Evolutionary conservation across 2,888 invertebrate species (phyloP).

Genomic region (Dorcus hopei): DNA sequence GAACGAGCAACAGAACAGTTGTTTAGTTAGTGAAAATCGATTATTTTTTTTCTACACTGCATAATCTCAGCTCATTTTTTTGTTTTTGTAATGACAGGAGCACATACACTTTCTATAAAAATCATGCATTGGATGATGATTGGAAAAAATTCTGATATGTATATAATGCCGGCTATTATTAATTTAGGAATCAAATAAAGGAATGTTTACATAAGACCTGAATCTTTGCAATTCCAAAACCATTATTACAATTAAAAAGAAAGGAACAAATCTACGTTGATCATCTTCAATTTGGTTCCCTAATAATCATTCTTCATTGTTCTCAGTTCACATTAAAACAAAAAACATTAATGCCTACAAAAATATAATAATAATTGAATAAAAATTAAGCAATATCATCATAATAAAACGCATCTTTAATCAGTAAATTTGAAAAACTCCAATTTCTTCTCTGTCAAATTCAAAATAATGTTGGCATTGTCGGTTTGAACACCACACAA

Average conservation of each 20-base stretch:
- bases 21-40: slow-evolving; percentile 64
- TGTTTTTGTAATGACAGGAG: not conserved
- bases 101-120: not conserved
- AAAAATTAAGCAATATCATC: not conserved
- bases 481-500: slow-evolving; percentile 59
- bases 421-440: slow-evolving; percentile 58
- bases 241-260: not conserved
- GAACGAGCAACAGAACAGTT: slow-evolving; percentile 88
- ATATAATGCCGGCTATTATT: slow-evolving; percentile 17
- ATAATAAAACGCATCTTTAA: not conserved
- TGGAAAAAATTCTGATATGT: slow-evolving; percentile 15
- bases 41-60: not conserved
- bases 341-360: too few relatives aligned
- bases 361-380: too few relatives aligned
- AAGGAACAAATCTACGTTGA: too few relatives aligned
- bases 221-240: not conserved
- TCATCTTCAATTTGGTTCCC: too few relatives aligned
- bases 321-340: too few relatives aligned
- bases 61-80: not conserved
- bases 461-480: slow-evolving; percentile 57
- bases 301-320: too few relatives aligned
- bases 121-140: not conserved
- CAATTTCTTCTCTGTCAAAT: slow-evolving; percentile 64
- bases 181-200: slow-evolving; percentile 20
- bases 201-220: slow-evolving; percentile 17